Conservation (phyloP, 2,888 invertebrate genomes). For the Metallyticus violacea region DNA sequence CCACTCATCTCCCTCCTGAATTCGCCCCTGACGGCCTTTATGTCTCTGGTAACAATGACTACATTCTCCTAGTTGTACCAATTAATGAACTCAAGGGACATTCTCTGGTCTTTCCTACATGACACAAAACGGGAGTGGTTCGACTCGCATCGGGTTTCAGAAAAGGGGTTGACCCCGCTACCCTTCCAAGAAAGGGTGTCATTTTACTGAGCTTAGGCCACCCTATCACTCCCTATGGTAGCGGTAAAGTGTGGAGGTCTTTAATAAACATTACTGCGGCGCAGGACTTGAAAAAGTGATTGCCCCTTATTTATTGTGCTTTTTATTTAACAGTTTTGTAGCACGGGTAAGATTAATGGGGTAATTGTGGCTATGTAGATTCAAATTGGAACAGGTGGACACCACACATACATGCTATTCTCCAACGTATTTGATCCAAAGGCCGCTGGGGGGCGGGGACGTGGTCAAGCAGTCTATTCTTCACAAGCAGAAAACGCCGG, state of each 20-base stretch:
- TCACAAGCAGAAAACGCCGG: too few relatives aligned
- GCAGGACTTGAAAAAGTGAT: background rate
- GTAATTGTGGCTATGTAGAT: too few relatives aligned
- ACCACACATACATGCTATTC: too few relatives aligned
- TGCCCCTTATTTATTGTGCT: background rate
- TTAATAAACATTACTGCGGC: background rate
- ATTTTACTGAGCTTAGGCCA: background rate
- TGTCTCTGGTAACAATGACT: background rate
- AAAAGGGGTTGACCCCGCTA: background rate
- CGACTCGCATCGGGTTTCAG: background rate
- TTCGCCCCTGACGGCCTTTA: background rate
- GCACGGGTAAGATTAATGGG: background rate
- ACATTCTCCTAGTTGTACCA: background rate
- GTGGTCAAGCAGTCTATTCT: too few relatives aligned
- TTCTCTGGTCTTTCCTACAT: background rate
- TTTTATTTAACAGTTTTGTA: background rate
- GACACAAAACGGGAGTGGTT: background rate
- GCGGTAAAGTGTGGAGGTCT: background rate
- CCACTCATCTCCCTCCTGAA: background rate
- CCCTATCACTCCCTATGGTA: background rate
- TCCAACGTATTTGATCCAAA: too few relatives aligned
- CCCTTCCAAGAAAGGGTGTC: background rate
- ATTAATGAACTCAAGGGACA: background rate
- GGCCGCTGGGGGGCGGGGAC: too few relatives aligned
- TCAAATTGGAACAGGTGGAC: too few relatives aligned